Base-by-base conservation (phyloP, 2,888 invertebrate genomes). In the Apotomis betuletana region DNA sequence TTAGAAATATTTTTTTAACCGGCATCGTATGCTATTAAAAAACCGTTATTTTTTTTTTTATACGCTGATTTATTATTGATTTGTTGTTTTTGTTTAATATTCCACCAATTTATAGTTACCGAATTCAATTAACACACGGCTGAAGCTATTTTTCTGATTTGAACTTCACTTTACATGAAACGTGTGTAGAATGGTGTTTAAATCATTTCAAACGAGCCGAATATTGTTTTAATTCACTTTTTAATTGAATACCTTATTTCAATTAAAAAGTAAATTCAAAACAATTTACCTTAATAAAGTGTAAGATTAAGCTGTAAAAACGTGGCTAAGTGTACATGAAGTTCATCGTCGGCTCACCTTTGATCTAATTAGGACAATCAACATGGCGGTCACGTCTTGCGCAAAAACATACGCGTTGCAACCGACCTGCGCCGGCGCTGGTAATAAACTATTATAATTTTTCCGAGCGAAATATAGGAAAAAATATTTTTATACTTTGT, bases 301-400 rank as follows among this genome's bases (percentile, higher is more conserved):
- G 6, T 27, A 27, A 64, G 27, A 6, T 52, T 4, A 68, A 62
- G 57, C 54, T 27, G 13, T 5, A 67, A 67, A 41, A 59, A 36
- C 59, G 38, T 41, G 38, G 59, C 10, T 55, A 65, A 65, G 63
- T 64, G 64, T 70, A 70, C 60, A 58, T 69, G 69, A 71, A 75
- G 74, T 76, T 74, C 74, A 68, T 58, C 60, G 84, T 77, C 86
- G 85, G 85, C 77, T 83, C 86, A 89, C 89, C 87, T 90, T 89
- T 90, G 90, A 89, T 90, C 87, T 89, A 89, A 90, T 90, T 90
- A 88, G 82, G 82, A 81, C 83, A 80, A 86, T 88, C 82, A 82
- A 79, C 80, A 89, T 87, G 83, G 78, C 72, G 77, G 85, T 87
- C 90, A 89, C 90, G 89, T 89, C 76, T 76, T 75, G 82, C 81